Percentiles rank a stretch among this genome's conserved stretches.
Evolutionary conservation across 2,113 vertebrate species (phyloP).

Genomic region (Motacilla tschutschensis): DNA sequence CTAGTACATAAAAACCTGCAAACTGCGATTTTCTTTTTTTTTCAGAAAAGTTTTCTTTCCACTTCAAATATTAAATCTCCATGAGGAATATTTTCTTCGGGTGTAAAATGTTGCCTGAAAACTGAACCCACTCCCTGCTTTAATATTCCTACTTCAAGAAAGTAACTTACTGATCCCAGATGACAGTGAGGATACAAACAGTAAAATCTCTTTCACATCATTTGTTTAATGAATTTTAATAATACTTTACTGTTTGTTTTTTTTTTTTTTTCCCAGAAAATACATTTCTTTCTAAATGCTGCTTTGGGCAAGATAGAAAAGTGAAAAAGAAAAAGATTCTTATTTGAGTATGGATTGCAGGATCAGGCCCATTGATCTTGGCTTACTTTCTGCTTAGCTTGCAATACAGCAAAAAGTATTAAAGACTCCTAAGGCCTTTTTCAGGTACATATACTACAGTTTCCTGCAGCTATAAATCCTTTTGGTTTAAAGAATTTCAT

Average conservation of each 20-base stretch:
- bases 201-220: not conserved
- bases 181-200: not conserved
- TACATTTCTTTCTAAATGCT: not conserved
- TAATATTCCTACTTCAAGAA: not conserved
- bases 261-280: not conserved
- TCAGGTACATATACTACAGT: not conserved
- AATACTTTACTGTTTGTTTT: not conserved
- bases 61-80: not conserved
- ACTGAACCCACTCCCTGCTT: not conserved
- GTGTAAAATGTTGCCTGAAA: not conserved
- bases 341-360: not conserved
- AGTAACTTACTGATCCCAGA: not conserved
- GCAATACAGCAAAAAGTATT: not conserved
- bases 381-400: slow-evolving; percentile 18
- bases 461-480: not conserved
- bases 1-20: not conserved
- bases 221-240: not conserved
- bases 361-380: not conserved
- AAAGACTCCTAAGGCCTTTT: not conserved
- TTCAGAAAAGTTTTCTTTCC: not conserved
- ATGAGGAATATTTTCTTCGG: not conserved
- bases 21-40: not conserved
- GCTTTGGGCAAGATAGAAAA: not conserved
- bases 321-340: not conserved
- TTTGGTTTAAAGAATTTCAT: not conserved